A percentile compares a stretch with the other conserved stretches of the same genome.
phyloP scores from a whole-genome alignment of 2,113 vertebrate species.

The Gasterosteus aculeatus region DNA sequence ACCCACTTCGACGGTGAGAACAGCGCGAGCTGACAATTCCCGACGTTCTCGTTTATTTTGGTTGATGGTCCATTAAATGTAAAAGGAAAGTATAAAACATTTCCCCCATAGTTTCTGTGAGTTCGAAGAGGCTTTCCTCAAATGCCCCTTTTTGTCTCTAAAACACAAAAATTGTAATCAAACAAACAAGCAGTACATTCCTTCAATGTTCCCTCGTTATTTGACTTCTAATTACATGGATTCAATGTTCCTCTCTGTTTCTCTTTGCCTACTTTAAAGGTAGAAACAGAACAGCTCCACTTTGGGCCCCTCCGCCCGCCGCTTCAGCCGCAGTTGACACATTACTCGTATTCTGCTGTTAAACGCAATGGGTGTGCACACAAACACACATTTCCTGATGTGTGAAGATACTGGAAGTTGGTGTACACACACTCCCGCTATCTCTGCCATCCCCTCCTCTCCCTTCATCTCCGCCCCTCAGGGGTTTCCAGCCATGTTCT shows the following conservation, averaged over 20 bases:
- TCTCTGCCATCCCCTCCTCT: conserved; percentile 23
- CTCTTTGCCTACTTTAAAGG: not conserved
- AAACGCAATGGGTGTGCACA: not conserved
- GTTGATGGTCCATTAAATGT: not conserved
- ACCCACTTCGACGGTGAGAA: too few species aligned
- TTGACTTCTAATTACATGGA: not conserved
- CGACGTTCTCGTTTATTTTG: not conserved
- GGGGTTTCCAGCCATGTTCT: conserved; percentile 17
- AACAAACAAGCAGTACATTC: not conserved
- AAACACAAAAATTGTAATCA: not conserved
- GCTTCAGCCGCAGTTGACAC: not conserved
- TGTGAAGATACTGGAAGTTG: not conserved
- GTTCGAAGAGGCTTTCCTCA: not conserved
- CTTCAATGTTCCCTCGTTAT: not conserved
- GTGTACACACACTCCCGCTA: not conserved
- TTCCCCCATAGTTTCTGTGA: not conserved
- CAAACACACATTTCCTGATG: conserved; percentile 32
- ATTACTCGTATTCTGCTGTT: not conserved
- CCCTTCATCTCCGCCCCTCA: conserved; percentile 16
- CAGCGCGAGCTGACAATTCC: too few species aligned
- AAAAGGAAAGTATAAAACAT: not conserved
- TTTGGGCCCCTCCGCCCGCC: not conserved
- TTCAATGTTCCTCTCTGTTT: not conserved
- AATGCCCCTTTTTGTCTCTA: not conserved
- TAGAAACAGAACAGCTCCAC: not conserved